A percentile compares a stretch with the other conserved stretches of the same genome.
Conservation (phyloP, 2,888 invertebrate species). For the Axea sp. region DNA sequence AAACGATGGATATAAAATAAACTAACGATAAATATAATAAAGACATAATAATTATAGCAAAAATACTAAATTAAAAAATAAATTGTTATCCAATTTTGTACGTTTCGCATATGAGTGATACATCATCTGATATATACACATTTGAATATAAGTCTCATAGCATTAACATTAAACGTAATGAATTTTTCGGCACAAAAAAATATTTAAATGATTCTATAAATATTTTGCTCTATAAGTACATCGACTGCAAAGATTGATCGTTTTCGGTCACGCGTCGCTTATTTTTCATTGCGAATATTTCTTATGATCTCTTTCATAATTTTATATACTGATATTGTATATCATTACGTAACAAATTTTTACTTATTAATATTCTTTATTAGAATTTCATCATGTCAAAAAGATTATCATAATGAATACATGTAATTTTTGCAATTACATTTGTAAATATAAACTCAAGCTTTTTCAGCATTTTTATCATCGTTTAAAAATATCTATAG, state of each 20-base stretch:
- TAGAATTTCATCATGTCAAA: too few relatives aligned
- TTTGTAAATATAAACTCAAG: constrained; percentile 18
- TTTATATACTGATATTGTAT: constrained; percentile 22
- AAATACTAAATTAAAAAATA: constrained; percentile 8
- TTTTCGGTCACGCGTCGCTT: constrained; percentile 22
- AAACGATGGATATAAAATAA: too few relatives aligned
- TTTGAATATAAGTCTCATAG: constrained; percentile 12
- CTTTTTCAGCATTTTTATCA: constrained; percentile 8
- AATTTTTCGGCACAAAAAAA: too few relatives aligned
- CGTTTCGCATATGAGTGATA: constrained; percentile 21
- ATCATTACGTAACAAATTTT: constrained; percentile 4
- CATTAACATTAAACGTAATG: too few relatives aligned
- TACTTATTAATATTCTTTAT: too few relatives aligned
- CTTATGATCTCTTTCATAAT: constrained; percentile 45
- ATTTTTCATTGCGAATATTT: constrained; percentile 35
- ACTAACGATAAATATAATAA: too few relatives aligned
- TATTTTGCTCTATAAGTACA: too few relatives aligned
- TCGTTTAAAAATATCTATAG: constrained; percentile 10
- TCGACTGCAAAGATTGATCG: constrained; percentile 17
- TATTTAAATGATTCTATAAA: too few relatives aligned
- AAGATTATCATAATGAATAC: too few relatives aligned
- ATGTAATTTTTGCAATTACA: not conserved
- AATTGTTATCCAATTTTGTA: constrained; percentile 15
- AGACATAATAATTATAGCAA: not conserved
- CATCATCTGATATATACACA: constrained; percentile 4